Conservation (phyloP, 2,888 invertebrate species). For the Ligdia adustata region DNA sequence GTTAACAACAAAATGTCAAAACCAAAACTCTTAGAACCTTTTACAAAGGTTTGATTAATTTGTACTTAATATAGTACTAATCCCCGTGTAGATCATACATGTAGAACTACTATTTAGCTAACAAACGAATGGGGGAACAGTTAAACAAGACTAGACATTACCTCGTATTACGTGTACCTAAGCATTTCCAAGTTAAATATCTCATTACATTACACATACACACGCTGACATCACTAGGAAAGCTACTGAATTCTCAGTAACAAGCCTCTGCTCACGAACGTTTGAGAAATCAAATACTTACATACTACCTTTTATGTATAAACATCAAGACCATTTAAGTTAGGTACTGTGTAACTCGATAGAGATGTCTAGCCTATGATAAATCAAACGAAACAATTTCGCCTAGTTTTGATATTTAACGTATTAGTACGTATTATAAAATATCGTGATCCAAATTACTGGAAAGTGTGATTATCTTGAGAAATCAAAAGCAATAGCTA, state of each 20-base stretch:
- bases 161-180: neutral
- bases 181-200: neutral
- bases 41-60: too few species aligned
- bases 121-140: too few species aligned
- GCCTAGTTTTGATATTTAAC: slow-evolving; percentile 26
- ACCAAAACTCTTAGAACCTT: too few species aligned
- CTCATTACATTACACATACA: slow-evolving; percentile 5
- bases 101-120: too few species aligned
- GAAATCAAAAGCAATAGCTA: slow-evolving; percentile 14
- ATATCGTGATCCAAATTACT: slow-evolving; percentile 37
- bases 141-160: too few species aligned
- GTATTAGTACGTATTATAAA: slow-evolving; percentile 33
- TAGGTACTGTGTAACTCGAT: slow-evolving; percentile 20
- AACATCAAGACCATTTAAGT: slow-evolving; percentile 12
- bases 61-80: too few species aligned
- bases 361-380: slow-evolving; percentile 28
- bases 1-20: too few species aligned
- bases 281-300: slow-evolving; percentile 13
- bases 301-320: slow-evolving; percentile 6
- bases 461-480: slow-evolving; percentile 30
- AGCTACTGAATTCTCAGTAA: slow-evolving; percentile 13
- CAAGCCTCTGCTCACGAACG: slow-evolving; percentile 7
- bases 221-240: slow-evolving; percentile 12
- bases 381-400: slow-evolving; percentile 45
- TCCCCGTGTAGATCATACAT: too few species aligned